Evolutionary conservation across 2,888 invertebrate genomes (phyloP).

Genomic region (Andrena praecox): DNA sequence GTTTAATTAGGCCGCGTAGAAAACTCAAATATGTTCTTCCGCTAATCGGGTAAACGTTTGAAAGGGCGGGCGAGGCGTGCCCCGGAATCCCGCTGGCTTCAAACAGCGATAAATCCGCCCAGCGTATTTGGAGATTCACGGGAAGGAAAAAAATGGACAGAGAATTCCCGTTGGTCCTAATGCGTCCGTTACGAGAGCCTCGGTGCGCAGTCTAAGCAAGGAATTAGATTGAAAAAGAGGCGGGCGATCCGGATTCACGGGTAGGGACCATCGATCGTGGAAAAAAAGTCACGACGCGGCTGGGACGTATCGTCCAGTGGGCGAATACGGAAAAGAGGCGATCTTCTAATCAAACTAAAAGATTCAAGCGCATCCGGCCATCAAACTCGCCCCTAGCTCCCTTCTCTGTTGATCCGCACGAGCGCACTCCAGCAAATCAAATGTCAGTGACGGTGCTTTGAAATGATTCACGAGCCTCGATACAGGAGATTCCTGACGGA

Average conservation of each 20-base stretch:
- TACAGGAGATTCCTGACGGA: conserved; percentile 27
- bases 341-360: conserved; percentile 69
- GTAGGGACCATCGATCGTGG: no score
- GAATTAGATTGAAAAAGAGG: no score
- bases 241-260: no score
- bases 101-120: background rate
- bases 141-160: conserved; percentile 1
- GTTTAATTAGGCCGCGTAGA: conserved; percentile 8
- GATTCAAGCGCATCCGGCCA: conserved; percentile 51
- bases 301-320: no score
- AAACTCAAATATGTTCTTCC: conserved; percentile 28
- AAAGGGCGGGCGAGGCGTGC: background rate
- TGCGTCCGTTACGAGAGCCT: no score
- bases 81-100: background rate
- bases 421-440: conserved; percentile 44
- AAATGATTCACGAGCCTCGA: conserved; percentile 47
- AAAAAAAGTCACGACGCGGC: no score
- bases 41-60: conserved; percentile 2
- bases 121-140: background rate
- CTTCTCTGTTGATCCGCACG: conserved; percentile 15
- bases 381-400: background rate
- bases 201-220: no score
- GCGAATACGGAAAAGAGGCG: conserved; percentile 37
- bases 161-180: background rate
- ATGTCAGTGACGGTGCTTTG: conserved; percentile 32